These are phyloP conservation scores for Tetraneura akinire DNA, from an alignment of 1,140 invertebrate genomes.

Conservation along the genomic window DNA sequence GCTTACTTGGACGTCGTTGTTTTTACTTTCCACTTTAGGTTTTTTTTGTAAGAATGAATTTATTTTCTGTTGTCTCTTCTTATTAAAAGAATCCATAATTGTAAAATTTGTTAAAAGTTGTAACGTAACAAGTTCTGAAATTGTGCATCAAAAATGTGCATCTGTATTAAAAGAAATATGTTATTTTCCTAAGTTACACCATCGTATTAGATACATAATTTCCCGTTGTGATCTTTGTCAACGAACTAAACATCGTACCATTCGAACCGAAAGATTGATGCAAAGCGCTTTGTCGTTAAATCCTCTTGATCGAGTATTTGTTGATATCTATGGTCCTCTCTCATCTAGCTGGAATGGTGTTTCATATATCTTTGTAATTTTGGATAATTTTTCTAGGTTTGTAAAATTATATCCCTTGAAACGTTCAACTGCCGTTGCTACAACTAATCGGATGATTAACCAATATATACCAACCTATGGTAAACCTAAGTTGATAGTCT, in stretches of 20 bases:
- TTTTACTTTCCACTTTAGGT: neutral
- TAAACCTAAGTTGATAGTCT: neutral
- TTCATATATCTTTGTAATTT: neutral
- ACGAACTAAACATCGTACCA: neutral
- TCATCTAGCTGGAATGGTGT: neutral
- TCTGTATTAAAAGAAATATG: neutral
- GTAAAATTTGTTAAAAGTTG: too few relatives aligned
- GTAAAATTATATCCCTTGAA: neutral
- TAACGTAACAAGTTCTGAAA: too few relatives aligned
- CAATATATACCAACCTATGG: neutral
- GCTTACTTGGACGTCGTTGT: neutral
- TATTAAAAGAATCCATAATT: conserved; percentile 3
- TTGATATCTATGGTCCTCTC: neutral
- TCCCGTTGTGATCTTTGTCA: neutral
- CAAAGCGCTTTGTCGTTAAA: neutral
- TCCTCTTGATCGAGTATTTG: neutral
- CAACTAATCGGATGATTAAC: neutral
- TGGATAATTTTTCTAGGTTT: neutral
- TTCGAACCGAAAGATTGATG: neutral
- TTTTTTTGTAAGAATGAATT: neutral
- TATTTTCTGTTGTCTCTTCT: neutral
- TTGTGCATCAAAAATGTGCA: neutral
- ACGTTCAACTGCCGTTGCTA: neutral
- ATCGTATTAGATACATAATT: neutral
- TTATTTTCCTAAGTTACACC: neutral